Evolutionary conservation across 2,113 vertebrate species (phyloP).

Genomic region (Corythoichthys intestinalis): DNA sequence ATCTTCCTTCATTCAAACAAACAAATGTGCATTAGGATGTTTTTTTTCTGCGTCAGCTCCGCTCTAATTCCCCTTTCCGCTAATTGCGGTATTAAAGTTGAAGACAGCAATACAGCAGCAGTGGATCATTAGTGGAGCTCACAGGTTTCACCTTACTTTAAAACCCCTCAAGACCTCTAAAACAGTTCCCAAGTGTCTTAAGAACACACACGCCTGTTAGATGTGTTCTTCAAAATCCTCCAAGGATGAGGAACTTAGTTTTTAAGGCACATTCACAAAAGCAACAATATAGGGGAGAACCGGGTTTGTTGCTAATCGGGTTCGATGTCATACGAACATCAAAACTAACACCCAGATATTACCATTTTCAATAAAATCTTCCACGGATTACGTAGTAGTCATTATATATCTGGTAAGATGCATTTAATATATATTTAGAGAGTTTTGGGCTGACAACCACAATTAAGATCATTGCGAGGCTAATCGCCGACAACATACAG

Average conservation of each 20-base stretch:
- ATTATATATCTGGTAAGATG: too few species aligned
- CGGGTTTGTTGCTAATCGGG: not conserved
- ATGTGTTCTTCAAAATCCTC: not conserved
- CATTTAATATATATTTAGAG: too few species aligned
- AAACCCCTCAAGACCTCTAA: conserved; percentile 1
- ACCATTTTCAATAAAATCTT: too few species aligned
- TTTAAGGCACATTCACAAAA: too few species aligned
- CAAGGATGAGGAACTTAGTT: too few species aligned
- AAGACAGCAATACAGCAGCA: conserved; percentile 17
- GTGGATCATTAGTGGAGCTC: conserved; percentile 33
- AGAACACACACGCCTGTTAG: not conserved
- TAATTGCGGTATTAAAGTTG: not conserved
- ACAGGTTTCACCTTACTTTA: conserved; percentile 29
- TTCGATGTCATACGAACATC: too few species aligned
- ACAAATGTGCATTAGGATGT: not conserved
- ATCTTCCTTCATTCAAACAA: conserved; percentile 1
- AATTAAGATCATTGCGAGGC: too few species aligned
- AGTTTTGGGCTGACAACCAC: too few species aligned
- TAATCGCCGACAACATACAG: too few species aligned
- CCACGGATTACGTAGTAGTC: too few species aligned
- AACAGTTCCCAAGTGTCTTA: not conserved
- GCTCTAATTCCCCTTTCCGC: not conserved
- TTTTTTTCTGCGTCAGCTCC: conserved; percentile 16
- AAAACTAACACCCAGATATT: too few species aligned
- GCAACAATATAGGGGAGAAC: not conserved